phyloP scores from a whole-genome alignment of 2,888 invertebrate genomes.

The Morpho achilles region DNA sequence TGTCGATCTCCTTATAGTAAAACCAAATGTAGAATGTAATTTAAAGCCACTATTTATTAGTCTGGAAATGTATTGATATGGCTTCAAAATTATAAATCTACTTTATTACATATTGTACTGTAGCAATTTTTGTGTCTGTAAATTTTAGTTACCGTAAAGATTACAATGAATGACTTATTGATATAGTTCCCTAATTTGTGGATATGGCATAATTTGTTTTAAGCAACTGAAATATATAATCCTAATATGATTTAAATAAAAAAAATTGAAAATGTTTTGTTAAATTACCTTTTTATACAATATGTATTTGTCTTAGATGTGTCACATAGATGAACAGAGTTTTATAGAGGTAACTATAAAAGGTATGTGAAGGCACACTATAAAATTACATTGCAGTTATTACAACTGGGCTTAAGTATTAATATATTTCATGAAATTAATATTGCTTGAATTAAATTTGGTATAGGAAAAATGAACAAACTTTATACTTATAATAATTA shows the following conservation, averaged over 20 bases:
- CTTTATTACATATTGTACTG: neutral
- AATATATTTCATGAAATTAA: too few relatives aligned
- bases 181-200: neutral
- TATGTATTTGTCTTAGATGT: neutral
- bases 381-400: too few relatives aligned
- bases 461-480: too few relatives aligned
- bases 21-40: conserved; percentile 24
- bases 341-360: too few relatives aligned
- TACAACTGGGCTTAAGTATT: too few relatives aligned
- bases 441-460: too few relatives aligned
- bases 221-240: conserved; percentile 56
- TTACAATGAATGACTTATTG: conserved; percentile 31
- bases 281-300: conserved; percentile 55
- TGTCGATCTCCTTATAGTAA: conserved; percentile 36
- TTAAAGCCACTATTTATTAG: conserved; percentile 14
- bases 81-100: neutral
- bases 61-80: conserved; percentile 18
- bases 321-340: too few relatives aligned
- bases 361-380: too few relatives aligned
- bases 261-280: conserved; percentile 56
- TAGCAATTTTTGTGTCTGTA: conserved; percentile 13
- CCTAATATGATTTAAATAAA: conserved; percentile 60
- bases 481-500: too few relatives aligned
- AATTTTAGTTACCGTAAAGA: conserved; percentile 24
- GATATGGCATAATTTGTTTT: conserved; percentile 31